Conservation (phyloP, 2,888 invertebrate species). For the Leptothorax acervorum region DNA sequence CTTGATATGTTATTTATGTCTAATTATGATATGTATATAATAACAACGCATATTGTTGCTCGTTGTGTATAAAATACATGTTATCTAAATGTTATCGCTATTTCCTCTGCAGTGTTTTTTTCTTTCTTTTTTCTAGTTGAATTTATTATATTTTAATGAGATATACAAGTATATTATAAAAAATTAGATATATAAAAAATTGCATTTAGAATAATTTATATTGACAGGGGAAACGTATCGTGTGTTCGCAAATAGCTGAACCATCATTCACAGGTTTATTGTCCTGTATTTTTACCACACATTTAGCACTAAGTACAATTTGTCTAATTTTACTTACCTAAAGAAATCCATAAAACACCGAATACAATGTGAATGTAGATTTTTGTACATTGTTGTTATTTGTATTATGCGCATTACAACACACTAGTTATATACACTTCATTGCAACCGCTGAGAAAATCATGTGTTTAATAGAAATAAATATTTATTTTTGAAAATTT, state of each 20-base stretch:
- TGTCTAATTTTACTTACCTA: neutral
- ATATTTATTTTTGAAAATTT: constrained; percentile 62
- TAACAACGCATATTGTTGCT: neutral
- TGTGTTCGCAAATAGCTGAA: neutral
- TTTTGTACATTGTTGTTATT: constrained; percentile 28
- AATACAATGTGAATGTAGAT: neutral
- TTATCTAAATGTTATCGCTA: constrained; percentile 13
- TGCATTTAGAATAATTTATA: constrained; percentile 2
- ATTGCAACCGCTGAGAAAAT: neutral
- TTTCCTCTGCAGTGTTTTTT: neutral
- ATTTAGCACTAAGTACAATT: neutral
- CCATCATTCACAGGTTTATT: neutral
- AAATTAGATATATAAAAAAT: neutral
- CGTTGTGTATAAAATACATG: constrained; percentile 18
- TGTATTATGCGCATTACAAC: neutral
- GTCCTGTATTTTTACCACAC: neutral
- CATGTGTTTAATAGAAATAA: constrained; percentile 54
- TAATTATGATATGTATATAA: neutral
- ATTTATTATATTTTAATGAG: neutral
- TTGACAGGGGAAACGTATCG: neutral
- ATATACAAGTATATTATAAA: constrained; percentile 25
- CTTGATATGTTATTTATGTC: constrained; percentile 15
- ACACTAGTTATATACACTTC: neutral
- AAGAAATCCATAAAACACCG: neutral
- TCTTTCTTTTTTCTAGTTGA: neutral